phyloP scores from a whole-genome alignment of 2,888 invertebrate genomes.

The Drosophila austrosaltans region DNA sequence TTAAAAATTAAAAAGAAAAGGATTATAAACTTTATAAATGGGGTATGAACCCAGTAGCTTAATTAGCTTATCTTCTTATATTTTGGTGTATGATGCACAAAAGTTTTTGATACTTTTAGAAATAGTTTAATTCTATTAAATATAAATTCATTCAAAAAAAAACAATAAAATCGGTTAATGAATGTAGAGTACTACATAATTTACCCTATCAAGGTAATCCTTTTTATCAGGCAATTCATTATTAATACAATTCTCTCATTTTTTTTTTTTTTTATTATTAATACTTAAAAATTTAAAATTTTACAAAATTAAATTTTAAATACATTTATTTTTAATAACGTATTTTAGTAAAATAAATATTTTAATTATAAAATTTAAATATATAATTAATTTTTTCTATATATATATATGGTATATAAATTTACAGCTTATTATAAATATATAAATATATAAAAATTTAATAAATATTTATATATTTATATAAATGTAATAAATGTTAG shows the following conservation, averaged over 20 bases:
- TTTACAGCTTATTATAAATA: too few relatives aligned
- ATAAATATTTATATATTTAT: too few relatives aligned
- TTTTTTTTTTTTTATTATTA: conserved; percentile 45
- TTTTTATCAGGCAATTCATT: conserved; percentile 83
- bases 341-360: not conserved
- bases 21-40: conserved; percentile 69
- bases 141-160: conserved; percentile 71
- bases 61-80: conserved; percentile 85
- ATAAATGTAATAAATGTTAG: too few relatives aligned
- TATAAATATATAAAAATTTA: too few relatives aligned
- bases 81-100: conserved; percentile 74
- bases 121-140: conserved; percentile 86
- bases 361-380: conserved; percentile 41
- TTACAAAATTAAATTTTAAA: conserved; percentile 23
- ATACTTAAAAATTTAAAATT: not conserved
- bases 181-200: conserved; percentile 21
- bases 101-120: conserved; percentile 84
- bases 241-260: not conserved
- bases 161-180: conserved; percentile 37
- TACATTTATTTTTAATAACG: conserved; percentile 28
- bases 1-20: conserved; percentile 85
- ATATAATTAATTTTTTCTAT: conserved; percentile 62
- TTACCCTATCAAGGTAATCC: conserved; percentile 85
- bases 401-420: conserved; percentile 27
- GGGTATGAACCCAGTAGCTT: conserved; percentile 85